phyloP scores from a whole-genome alignment of 2,113 vertebrate genomes.

The Tyrannus savana region DNA sequence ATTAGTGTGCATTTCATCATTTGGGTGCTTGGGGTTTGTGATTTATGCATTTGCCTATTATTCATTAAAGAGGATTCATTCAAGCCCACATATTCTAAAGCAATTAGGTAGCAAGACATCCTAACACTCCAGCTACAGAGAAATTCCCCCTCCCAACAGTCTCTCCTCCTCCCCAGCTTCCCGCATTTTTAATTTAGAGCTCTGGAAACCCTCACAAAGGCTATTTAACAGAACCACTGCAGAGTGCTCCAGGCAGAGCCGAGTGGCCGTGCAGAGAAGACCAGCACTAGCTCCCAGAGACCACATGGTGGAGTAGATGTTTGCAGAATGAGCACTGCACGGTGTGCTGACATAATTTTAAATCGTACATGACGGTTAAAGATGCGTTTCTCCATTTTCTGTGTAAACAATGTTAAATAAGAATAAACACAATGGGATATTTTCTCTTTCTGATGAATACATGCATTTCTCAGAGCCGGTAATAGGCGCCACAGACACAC shows the following conservation, averaged over 20 bases:
- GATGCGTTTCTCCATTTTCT: constrained; percentile 71
- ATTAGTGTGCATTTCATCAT: background rate
- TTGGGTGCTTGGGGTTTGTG: background rate
- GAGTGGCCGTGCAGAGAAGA: background rate
- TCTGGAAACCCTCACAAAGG: constrained; percentile 47
- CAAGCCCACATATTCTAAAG: background rate
- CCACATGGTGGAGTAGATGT: constrained; percentile 73
- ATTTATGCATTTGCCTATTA: constrained; percentile 23
- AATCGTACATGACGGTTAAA: constrained; percentile 53
- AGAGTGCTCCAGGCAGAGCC: background rate
- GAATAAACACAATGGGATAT: constrained; percentile 61
- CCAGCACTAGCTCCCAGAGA: constrained; percentile 53
- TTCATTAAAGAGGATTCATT: constrained; percentile 35
- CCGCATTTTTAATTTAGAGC: constrained; percentile 38
- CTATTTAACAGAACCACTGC: constrained; percentile 37
- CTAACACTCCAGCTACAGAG: background rate
- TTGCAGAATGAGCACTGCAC: constrained; percentile 56
- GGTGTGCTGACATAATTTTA: constrained; percentile 35
- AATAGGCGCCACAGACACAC: background rate
- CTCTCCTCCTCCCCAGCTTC: background rate
- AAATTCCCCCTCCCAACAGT: background rate
- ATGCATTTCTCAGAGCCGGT: background rate
- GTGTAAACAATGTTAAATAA: constrained; percentile 70
- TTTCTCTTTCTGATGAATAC: constrained; percentile 53
- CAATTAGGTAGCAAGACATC: constrained; percentile 45